Evolutionary conservation across 2,113 vertebrate genomes (phyloP).

Genomic region (Circaetus cinerascens): DNA sequence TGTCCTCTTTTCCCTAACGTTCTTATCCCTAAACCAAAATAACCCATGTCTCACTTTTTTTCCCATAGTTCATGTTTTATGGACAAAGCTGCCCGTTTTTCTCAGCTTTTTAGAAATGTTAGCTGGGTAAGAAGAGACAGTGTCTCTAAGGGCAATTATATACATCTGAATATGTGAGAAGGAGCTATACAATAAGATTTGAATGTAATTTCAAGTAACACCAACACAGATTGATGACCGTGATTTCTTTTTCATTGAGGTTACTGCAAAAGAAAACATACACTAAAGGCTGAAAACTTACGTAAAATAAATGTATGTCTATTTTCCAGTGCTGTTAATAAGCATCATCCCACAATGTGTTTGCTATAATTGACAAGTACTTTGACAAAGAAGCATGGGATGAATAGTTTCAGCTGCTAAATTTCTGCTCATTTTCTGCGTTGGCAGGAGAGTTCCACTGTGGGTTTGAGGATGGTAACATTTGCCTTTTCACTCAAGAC

Average conservation of each 20-base stretch:
- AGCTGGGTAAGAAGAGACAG: background rate
- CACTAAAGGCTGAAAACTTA: background rate
- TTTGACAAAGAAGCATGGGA: background rate
- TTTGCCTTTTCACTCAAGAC: conserved; percentile 97
- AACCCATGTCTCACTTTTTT: background rate
- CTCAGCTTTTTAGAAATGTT: background rate
- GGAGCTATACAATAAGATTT: background rate
- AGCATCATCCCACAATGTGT: background rate
- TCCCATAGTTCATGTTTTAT: background rate
- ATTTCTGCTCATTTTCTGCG: background rate
- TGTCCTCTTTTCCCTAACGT: background rate
- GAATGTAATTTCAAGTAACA: background rate
- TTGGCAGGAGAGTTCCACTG: conserved; percentile 94
- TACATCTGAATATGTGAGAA: background rate
- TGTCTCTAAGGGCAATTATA: background rate
- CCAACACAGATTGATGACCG: fast-evolving
- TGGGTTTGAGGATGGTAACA: conserved; percentile 94
- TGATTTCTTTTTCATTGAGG: background rate
- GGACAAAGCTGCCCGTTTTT: background rate
- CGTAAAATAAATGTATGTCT: background rate
- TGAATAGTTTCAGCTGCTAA: background rate
- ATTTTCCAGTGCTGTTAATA: background rate
- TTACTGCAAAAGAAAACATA: background rate
- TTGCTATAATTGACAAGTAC: too few relatives aligned
- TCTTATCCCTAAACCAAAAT: background rate